Conservation (phyloP, 2,888 invertebrate genomes). For the Sinopyrophorus schimmeli region DNA sequence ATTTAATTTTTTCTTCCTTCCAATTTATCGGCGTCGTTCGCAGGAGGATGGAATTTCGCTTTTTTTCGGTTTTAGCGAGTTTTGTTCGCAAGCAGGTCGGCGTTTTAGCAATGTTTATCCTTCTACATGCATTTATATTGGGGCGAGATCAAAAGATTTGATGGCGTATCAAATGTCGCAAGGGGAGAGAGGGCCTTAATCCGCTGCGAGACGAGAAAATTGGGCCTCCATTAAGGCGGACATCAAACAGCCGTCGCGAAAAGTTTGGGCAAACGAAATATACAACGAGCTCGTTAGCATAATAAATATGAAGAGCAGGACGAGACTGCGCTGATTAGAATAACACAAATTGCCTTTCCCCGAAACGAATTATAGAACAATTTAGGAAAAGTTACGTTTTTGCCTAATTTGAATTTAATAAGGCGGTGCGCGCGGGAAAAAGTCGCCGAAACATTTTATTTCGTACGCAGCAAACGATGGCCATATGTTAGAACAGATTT, state of each 20-base stretch:
- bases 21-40: slow-evolving; percentile 31
- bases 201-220: no score
- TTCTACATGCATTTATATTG: slow-evolving; percentile 5
- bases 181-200: slow-evolving; percentile 1
- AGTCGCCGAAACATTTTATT: no score
- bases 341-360: background rate
- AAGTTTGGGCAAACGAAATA: background rate
- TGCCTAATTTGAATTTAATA: slow-evolving; percentile 22
- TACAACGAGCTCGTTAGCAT: background rate
- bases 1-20: slow-evolving; percentile 29
- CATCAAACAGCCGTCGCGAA: background rate
- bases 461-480: no score
- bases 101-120: slow-evolving; percentile 8
- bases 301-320: background rate
- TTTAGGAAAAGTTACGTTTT: slow-evolving; percentile 7
- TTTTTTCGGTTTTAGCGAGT: slow-evolving; percentile 14
- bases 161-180: no score
- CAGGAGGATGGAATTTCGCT: slow-evolving; percentile 17
- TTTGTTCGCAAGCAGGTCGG: slow-evolving; percentile 6
- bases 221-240: no score
- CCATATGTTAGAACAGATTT: no score
- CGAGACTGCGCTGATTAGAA: background rate
- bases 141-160: no score
- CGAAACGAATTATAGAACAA: slow-evolving; percentile 3
- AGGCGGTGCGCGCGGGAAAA: no score